Base-by-base conservation (phyloP, 2,113 vertebrate genomes). In the Ardeotis arabs region DNA sequence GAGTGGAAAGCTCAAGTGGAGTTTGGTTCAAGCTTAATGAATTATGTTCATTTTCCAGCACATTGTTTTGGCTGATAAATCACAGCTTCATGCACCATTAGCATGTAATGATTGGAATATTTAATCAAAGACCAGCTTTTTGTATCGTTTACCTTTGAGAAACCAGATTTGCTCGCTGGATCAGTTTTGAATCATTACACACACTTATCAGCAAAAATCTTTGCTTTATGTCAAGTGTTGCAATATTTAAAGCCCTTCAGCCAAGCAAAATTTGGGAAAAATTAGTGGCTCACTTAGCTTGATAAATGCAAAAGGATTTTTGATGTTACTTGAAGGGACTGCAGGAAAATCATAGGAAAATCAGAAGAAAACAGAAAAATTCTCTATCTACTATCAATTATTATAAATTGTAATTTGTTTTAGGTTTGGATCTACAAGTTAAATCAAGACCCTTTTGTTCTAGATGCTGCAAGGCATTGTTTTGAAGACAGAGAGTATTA, bases 21-120 rank as follows among this genome's bases (percentile, higher is more conserved):
- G 77, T 79, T 95, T 84, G 47, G n/a, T 95, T 95, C 87, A 87
- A 82, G 59, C 70, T 96, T 95, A 96, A 97, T 98, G 95, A 97
- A 96, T 97, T 94, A 95, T 66, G 63, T 93, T 96, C 94, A 83
- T 94, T 96, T 96, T 91, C 89, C 84, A 97, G 96, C 76, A 93
- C 94, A 94, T 97, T 97, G 94, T 95, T 97, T 97, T 97, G 73
- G 67, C 97, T 97, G 97, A 97, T 97, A 98, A 98, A 98, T 97
- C 96, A 97, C 94, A 97, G 90, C 69, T 97, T 96, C 95, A 95
- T 72, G 97, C 97, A 95, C 82, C 95, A 97, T 97, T 97, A 97
- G 94, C 91, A 90, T 90, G 93, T 63, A 79, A 93, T 93, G 96
- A 97, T 94, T 95, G 83, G 96, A 96, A 96, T 98, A 98, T 96